These are phyloP conservation scores for Tromatobia lineatoria DNA, from an alignment of 2,888 invertebrate genomes.

Conservation along the genomic window DNA sequence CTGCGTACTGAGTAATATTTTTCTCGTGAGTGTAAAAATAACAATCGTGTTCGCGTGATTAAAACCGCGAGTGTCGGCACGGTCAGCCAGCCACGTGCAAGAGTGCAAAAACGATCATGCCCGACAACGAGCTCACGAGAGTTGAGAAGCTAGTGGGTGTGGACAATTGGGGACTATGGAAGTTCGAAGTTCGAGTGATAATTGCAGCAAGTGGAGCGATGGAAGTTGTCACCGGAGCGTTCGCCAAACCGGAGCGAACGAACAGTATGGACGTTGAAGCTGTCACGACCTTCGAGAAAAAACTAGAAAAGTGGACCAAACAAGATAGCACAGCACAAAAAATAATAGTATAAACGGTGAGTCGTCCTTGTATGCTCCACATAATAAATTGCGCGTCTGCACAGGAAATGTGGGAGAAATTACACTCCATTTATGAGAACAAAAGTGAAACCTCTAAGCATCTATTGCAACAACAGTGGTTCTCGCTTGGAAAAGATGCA, in stretches of 20 bases:
- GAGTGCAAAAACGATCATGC: conserved; percentile 42
- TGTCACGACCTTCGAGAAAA: conserved; percentile 29
- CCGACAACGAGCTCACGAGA: conserved; percentile 47
- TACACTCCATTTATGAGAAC: no score
- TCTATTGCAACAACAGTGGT: conserved; percentile 55
- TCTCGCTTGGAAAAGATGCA: no score
- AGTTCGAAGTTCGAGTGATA: conserved; percentile 53
- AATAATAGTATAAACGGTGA: conserved; percentile 65
- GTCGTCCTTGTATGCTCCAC: conserved; percentile 59
- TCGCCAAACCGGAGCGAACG: conserved; percentile 6
- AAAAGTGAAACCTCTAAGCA: conserved; percentile 72
- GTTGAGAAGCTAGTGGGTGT: conserved; percentile 35
- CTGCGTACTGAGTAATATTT: background rate
- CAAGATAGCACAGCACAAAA: conserved; percentile 67
- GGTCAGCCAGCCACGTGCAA: conserved; percentile 62
- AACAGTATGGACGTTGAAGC: conserved; percentile 10
- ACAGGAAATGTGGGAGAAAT: conserved; percentile 75
- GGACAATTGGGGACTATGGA: conserved; percentile 59
- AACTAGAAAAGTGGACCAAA: conserved; percentile 60
- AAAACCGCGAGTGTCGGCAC: conserved; percentile 8
- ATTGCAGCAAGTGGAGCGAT: conserved; percentile 41
- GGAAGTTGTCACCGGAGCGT: conserved; percentile 38
- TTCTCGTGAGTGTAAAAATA: background rate
- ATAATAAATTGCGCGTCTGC: conserved; percentile 73
- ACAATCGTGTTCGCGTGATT: background rate